These are phyloP conservation scores for Elmis aenea DNA, from an alignment of 2,888 invertebrate species.

Conservation along the genomic window DNA sequence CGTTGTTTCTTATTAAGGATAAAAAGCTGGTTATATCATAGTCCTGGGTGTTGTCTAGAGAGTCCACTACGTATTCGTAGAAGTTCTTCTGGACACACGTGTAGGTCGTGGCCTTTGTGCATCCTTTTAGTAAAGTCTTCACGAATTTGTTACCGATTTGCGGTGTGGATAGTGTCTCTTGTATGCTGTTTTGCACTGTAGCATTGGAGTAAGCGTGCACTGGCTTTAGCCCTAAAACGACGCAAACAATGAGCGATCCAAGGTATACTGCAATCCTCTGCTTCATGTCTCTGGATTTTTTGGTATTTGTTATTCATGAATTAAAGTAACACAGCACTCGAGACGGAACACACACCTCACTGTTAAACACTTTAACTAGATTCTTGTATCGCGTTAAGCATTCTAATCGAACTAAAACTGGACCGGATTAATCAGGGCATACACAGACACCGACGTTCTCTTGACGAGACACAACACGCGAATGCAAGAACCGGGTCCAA, in stretches of 20 bases:
- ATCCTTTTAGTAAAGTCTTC: slow-evolving; percentile 69
- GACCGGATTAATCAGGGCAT: slow-evolving; percentile 40
- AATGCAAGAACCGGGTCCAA: slow-evolving; percentile 33
- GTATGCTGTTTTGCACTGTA: too few relatives aligned
- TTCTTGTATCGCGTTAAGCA: too few relatives aligned
- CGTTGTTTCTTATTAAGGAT: slow-evolving; percentile 42
- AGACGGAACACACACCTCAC: slow-evolving; percentile 10
- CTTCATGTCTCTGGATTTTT: slow-evolving; percentile 5
- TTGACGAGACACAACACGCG: slow-evolving; percentile 34
- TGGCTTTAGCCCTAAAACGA: slow-evolving; percentile 7
- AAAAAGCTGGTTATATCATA: slow-evolving; percentile 52
- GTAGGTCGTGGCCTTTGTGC: slow-evolving; percentile 60
- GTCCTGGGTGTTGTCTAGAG: slow-evolving; percentile 50
- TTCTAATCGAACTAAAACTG: slow-evolving; percentile 28
- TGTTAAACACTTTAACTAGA: neutral
- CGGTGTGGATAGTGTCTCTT: too few relatives aligned
- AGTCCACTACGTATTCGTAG: slow-evolving; percentile 65
- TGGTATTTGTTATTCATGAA: slow-evolving; percentile 5
- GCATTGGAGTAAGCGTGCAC: slow-evolving; percentile 33
- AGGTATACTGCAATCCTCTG: slow-evolving; percentile 5
- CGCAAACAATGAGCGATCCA: slow-evolving; percentile 7
- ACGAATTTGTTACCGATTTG: slow-evolving; percentile 63
- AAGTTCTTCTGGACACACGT: slow-evolving; percentile 75
- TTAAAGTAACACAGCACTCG: slow-evolving; percentile 19
- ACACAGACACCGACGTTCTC: slow-evolving; percentile 34